Conservation (phyloP, 2,113 vertebrate species). For the Crypturellus undulatus region DNA sequence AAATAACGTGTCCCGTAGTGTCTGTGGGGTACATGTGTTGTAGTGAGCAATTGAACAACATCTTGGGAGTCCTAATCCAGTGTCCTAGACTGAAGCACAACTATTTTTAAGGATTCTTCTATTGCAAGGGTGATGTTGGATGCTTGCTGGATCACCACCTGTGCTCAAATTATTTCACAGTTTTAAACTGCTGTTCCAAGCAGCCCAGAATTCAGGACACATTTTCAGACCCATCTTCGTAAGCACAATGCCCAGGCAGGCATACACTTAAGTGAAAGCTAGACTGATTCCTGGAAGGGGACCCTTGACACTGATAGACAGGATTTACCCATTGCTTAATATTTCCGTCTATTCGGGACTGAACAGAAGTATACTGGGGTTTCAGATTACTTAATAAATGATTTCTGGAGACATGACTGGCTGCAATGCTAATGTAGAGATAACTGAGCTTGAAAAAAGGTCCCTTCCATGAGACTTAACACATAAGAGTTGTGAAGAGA, state of each 20-base stretch:
- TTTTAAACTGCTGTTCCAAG: not conserved
- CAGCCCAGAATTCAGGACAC: not conserved
- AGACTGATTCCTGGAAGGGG: not conserved
- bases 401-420: not conserved
- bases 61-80: not conserved
- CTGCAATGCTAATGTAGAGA: not conserved
- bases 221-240: not conserved
- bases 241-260: not conserved
- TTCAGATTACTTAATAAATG: not conserved
- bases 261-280: not conserved
- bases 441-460: not conserved
- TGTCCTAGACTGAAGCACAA: not conserved
- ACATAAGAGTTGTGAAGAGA: not conserved
- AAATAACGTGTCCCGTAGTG: not conserved
- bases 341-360: not conserved
- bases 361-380: not conserved
- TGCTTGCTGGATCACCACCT: not conserved
- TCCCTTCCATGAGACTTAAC: not conserved
- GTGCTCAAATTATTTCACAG: not conserved
- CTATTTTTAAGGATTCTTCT: not conserved
- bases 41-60: not conserved
- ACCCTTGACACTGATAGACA: rapidly evolving
- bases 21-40: not conserved
- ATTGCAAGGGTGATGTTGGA: not conserved
- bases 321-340: not conserved